Evolutionary conservation across 2,888 invertebrate species (phyloP), one percentile per base, ranked within the genome.

Genomic region (Epinotia bilunana): DNA sequence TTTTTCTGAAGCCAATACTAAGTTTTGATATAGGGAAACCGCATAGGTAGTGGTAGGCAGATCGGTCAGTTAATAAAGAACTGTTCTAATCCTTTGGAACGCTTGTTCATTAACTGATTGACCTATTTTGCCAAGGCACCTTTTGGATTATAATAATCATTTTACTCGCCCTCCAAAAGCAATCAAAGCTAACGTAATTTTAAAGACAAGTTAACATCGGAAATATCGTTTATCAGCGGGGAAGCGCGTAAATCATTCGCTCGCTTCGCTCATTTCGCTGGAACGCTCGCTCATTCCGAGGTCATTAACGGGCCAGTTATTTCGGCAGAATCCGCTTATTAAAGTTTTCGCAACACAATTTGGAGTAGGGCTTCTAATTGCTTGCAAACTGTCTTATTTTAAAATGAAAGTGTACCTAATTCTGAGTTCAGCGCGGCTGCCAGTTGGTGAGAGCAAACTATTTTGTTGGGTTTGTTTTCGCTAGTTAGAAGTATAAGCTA

Each of bases 161-260:
- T 53, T 53, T 53, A 53, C 53, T n/a, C n/a, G 53, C n/a, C 49
- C n/a, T 53, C 53, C n/a, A 53, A 53, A n/a, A 53, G 16, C 49
- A 53, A 53, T 49, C 16, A 13, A 16, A 53, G 53, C 53, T 13
- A n/a, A 53, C n/a, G 53, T n/a, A n/a, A 53, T 53, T 53, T 53
- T 2, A 53, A 53, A 53, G 53, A 53, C 53, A 53, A 53, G 53
- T 7, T 53, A n/a, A 53, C n/a, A 65, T 49, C 12, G 18, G 33
- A 20, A 65, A 18, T 46, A 28, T 33, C 43, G 58, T 33, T 43
- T 57, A 71, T 71, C 39, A 49, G 63, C 39, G 20, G n/a, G 58
- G 57, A 43, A 68, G 43, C 69, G 64, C 63, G 72, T 73, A 67
- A 67, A 73, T 73, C 73, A 67, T 67, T 60, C 49, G 65, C 64